Percentiles rank a stretch among this genome's conserved stretches.
phyloP scores from a whole-genome alignment of 2,888 invertebrate species.

The Malachius bipustulatus region DNA sequence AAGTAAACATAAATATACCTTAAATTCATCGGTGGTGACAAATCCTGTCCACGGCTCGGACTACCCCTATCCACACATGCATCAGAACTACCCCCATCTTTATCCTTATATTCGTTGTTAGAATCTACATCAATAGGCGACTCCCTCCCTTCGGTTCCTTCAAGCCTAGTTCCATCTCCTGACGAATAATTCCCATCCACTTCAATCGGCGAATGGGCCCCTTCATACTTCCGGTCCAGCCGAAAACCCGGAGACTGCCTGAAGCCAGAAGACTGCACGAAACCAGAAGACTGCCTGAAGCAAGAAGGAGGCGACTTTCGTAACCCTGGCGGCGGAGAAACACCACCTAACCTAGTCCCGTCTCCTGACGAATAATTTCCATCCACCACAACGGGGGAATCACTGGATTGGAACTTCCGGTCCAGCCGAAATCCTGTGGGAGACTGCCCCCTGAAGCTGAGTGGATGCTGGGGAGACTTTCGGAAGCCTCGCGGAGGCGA shows the following conservation, averaged over 20 bases:
- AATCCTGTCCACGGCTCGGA: conserved; percentile 18
- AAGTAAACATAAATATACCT: no score
- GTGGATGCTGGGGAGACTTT: conserved; percentile 10
- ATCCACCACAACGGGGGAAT: conserved; percentile 27
- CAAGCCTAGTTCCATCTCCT: conserved; percentile 24
- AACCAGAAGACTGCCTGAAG: no score
- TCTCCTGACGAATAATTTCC: conserved; percentile 10
- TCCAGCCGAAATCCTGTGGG: conserved; percentile 28
- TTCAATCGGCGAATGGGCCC: conserved; percentile 27
- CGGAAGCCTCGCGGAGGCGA: conserved; percentile 24
- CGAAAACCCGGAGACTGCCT: conserved; percentile 23
- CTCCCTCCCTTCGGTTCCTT: conserved; percentile 22
- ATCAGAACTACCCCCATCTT: conserved; percentile 15
- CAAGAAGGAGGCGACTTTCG: not conserved
- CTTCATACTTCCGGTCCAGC: conserved; percentile 24
- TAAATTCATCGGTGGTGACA: conserved; percentile 34
- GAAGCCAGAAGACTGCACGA: conserved; percentile 3
- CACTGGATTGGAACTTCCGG: conserved; percentile 24
- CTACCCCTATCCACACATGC: conserved; percentile 25
- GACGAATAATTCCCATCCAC: conserved; percentile 21
- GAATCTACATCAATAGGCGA: conserved; percentile 32
- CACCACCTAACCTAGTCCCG: no score
- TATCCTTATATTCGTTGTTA: conserved; percentile 19
- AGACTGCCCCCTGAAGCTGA: conserved; percentile 18
- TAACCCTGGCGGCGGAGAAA: no score